A percentile compares a stretch with the other conserved stretches of the same genome.
Conservation (phyloP, 2,888 invertebrate species). For the Drosophila infuscata region DNA sequence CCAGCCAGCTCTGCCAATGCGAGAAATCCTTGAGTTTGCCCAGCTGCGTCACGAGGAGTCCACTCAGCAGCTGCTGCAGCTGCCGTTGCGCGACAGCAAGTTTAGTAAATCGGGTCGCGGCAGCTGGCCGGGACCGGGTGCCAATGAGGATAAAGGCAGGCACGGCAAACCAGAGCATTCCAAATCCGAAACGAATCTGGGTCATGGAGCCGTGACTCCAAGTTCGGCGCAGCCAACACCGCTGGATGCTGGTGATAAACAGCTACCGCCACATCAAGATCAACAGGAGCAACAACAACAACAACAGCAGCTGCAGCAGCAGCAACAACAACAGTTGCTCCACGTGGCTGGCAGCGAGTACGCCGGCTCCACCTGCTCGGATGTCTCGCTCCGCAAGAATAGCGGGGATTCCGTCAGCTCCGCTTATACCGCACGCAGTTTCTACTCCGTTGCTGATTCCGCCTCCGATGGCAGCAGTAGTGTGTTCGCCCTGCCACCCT, state of each 20-base stretch:
- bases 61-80: constrained; percentile 78
- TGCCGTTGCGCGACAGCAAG: constrained; percentile 88
- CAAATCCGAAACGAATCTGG: constrained; percentile 91
- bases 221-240: constrained; percentile 25
- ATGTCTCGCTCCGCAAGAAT: constrained; percentile 85
- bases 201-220: constrained; percentile 60
- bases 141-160: constrained; percentile 54
- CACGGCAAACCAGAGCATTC: constrained; percentile 88
- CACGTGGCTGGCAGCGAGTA: constrained; percentile 60
- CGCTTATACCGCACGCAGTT: constrained; percentile 86
- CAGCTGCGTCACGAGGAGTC: constrained; percentile 65
- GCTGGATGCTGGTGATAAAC: constrained; percentile 27
- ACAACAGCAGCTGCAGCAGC: constrained; percentile 23
- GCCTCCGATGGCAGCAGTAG: constrained; percentile 62
- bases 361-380: constrained; percentile 74
- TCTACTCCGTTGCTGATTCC: constrained; percentile 83
- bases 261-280: constrained; percentile 2
- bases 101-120: constrained; percentile 90
- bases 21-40: constrained; percentile 82
- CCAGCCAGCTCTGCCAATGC: constrained; percentile 83
- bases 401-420: constrained; percentile 87
- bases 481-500: constrained; percentile 88
- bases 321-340: constrained; percentile 63
- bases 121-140: constrained; percentile 93
- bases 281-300: constrained; percentile 30